Evolutionary conservation across 2,888 invertebrate genomes (phyloP), one percentile per base, ranked within the genome.

Genomic region (Acronicta leporina): DNA sequence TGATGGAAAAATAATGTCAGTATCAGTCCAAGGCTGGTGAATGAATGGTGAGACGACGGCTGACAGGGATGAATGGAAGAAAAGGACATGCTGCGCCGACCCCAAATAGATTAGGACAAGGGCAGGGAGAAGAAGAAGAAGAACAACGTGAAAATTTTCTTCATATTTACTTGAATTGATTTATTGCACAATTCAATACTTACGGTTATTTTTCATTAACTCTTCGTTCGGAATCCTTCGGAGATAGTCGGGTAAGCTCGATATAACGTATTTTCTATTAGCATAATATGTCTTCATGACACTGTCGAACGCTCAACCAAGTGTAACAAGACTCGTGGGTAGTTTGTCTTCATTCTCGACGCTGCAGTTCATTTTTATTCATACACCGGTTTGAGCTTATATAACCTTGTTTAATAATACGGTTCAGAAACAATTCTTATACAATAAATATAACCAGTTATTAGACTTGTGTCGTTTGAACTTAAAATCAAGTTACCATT

Each of bases 281-380:
- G 72, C 77, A 82, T 85, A 83, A 86, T 84, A 85, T 80, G 77
- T 87, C 85, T 84, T 85, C 83, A 87, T 83, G 80, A 82, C 69
- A 67, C 74, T 68, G 75, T 84, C 79, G 77, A 82, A 83, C 75
- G 77, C 60, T 79, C 78, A 77, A 65, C 74, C 70, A 57, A 79
- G 68, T 78, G 78, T 79, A 80, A 71, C 73, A 75, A 70, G 62
- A 62, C 60, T 75, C 57, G 65, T 64, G 33, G 42, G 49, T 54
- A 80, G 72, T 84, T 82, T 80, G 68, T 84, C 82, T 86, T 83
- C 80, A 80, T 83, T 83, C 58, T 62, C 56, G 48, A 50, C 53
- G 38, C 62, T 77, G 70, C 78, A 65, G 77, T 83, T 73, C 67
- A 80, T 80, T 82, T 75, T 74, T 80, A 79, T 77, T 71, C 73